Evolutionary conservation across 2,888 invertebrate species (phyloP), one percentile per base, ranked within the genome.

Genomic region (Apamea epomidion): DNA sequence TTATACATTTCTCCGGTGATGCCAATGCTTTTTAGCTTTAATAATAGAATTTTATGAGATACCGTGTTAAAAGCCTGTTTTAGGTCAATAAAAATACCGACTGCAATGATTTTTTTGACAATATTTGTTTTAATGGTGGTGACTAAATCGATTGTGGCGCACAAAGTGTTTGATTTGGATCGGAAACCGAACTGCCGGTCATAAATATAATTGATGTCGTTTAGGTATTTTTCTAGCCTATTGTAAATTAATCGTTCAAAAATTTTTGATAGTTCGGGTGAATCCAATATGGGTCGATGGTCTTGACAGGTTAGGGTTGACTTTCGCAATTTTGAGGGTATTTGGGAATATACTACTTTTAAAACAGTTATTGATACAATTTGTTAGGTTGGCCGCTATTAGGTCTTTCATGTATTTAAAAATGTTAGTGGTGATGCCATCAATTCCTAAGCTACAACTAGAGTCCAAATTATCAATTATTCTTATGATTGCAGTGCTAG

Each of bases 111-210:
- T 5, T 37, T 37, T 37, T 48, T 60, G 32, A 42, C 58, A 60
- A 58, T 60, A 21, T 73, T 73, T 42, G 60, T 54, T 54, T 71
- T 71, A 37, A 54, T 71, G 4, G 32, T 54, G 25, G 51, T 54
- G 32, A 37, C 25, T 71, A 54, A 71, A 54, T 71, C 70, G 70
- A 71, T 54, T 54, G 54, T 14, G 51, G 70, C 70, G 54, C 51
- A 51, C 51, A 51, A 16, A 16, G 48, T 48, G 48, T 48, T 16
- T 5, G 48, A 48, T 48, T 48, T 48, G 48, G 48, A 16, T 48
- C 48, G 48, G 48, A 48, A 48, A 48, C 48, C 48, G 16, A 48
- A 48, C 48, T 48, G 48, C 48, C 48, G 48, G 6, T 16, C 48
- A 48, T 48, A 16, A 16, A 48, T 48, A 6, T 48, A 48, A 48